Evolutionary conservation across 1,140 invertebrate genomes (phyloP).

Genomic region (Drosophila novamexicana): DNA sequence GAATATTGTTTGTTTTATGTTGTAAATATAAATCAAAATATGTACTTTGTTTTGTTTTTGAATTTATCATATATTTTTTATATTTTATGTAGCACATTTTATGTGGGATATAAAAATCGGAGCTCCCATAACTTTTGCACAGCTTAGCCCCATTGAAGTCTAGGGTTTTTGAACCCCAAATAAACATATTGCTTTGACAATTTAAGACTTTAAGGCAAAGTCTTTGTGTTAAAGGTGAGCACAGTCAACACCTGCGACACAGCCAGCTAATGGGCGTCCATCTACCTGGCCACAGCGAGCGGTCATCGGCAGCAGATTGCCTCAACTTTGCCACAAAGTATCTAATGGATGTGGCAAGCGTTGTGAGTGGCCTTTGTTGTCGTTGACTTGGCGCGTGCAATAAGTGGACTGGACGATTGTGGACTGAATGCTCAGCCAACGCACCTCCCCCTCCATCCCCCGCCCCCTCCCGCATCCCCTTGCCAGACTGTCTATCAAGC

Average conservation of each 20-base stretch:
- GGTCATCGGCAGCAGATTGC: conserved; percentile 28
- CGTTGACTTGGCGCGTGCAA: conserved; percentile 7
- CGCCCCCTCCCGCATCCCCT: too few relatives aligned
- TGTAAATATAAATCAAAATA: too few relatives aligned
- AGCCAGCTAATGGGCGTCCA: conserved; percentile 15
- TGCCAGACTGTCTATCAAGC: neutral
- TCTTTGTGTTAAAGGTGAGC: conserved; percentile 42
- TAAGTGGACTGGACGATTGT: conserved; percentile 6
- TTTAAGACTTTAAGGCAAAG: conserved; percentile 3
- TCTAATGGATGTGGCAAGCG: conserved; percentile 64
- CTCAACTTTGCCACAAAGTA: conserved; percentile 56
- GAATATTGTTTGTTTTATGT: too few relatives aligned
- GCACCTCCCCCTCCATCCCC: too few relatives aligned
- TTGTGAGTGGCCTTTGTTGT: conserved; percentile 10
- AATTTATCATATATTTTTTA: too few relatives aligned
- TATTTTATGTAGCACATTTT: too few relatives aligned
- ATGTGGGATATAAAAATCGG: too few relatives aligned
- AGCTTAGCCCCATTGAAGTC: too few relatives aligned
- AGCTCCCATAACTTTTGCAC: too few relatives aligned
- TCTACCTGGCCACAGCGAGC: neutral
- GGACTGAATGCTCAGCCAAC: conserved; percentile 1
- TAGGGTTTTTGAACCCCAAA: too few relatives aligned
- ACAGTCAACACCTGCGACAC: conserved; percentile 29
- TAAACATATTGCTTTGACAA: too few relatives aligned
- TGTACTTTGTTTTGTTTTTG: too few relatives aligned